Evolutionary conservation across 1,140 invertebrate species (phyloP).

Genomic region (Archivesica marissinica): DNA sequence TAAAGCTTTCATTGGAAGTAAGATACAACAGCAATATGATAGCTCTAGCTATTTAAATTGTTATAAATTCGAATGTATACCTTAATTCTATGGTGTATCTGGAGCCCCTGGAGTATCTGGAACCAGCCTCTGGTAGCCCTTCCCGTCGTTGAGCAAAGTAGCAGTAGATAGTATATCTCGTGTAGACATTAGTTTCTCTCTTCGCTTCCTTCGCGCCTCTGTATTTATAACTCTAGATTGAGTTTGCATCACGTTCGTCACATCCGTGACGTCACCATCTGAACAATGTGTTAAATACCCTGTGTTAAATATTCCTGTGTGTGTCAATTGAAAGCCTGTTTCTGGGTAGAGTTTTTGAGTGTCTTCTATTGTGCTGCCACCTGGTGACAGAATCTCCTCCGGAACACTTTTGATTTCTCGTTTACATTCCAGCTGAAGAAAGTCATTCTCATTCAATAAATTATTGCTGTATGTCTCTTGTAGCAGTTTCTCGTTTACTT

Average conservation of each 20-base stretch:
- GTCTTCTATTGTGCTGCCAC: not conserved
- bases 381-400: constrained; percentile 28
- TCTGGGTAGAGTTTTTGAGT: not conserved
- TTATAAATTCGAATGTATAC: no score
- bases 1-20: no score
- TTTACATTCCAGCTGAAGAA: constrained; percentile 1
- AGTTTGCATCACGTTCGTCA: not conserved
- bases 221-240: not conserved
- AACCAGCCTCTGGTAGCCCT: constrained; percentile 37
- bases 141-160: constrained; percentile 27
- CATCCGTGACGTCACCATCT: not conserved
- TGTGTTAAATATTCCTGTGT: constrained; percentile 9
- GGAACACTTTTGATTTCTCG: constrained; percentile 53
- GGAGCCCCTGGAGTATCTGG: constrained; percentile 53
- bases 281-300: constrained; percentile 22
- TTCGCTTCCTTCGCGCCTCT: constrained; percentile 45
- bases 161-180: not conserved
- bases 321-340: not conserved
- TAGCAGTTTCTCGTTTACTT: not conserved
- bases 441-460: not conserved
- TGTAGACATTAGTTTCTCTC: constrained; percentile 24
- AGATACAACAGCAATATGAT: no score
- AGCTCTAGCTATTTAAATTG: no score
- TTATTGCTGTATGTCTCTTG: not conserved
- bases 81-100: no score